phyloP scores from a whole-genome alignment of 2,888 invertebrate genomes.

The Melikaiella ostensackeni region DNA sequence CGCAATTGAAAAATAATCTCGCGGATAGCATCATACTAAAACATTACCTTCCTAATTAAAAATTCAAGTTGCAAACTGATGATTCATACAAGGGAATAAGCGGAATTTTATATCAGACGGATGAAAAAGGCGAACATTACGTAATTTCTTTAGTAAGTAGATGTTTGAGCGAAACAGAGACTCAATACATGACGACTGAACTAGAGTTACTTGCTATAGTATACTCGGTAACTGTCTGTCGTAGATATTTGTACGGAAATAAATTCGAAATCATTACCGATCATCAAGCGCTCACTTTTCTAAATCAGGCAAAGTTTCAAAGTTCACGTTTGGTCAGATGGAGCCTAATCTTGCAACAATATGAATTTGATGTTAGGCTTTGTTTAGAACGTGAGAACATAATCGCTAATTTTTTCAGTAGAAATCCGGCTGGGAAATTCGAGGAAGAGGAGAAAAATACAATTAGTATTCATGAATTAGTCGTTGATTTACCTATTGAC shows the following conservation, averaged over 20 bases:
- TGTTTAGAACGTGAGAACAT: conserved; percentile 3
- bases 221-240: conserved; percentile 7
- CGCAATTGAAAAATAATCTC: conserved; percentile 47
- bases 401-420: not conserved
- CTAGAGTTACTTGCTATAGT: conserved; percentile 54
- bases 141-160: conserved; percentile 57
- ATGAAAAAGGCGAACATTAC: not conserved
- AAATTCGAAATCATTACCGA: conserved; percentile 34
- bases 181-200: conserved; percentile 51
- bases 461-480: no score
- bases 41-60: conserved; percentile 39
- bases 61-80: conserved; percentile 49
- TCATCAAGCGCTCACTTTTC: conserved; percentile 30
- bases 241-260: conserved; percentile 4
- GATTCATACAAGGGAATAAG: conserved; percentile 46
- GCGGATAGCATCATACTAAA: conserved; percentile 44
- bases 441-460: not conserved
- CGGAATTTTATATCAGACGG: conserved; percentile 52
- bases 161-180: conserved; percentile 45
- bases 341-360: conserved; percentile 32
- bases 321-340: conserved; percentile 28
- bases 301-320: conserved; percentile 19
- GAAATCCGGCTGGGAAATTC: not conserved
- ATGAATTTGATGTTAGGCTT: conserved; percentile 18
- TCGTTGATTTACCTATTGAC: no score